These are phyloP conservation scores for Monoplex corrugatus DNA, from an alignment of 2,888 invertebrate species.

Conservation along the genomic window DNA sequence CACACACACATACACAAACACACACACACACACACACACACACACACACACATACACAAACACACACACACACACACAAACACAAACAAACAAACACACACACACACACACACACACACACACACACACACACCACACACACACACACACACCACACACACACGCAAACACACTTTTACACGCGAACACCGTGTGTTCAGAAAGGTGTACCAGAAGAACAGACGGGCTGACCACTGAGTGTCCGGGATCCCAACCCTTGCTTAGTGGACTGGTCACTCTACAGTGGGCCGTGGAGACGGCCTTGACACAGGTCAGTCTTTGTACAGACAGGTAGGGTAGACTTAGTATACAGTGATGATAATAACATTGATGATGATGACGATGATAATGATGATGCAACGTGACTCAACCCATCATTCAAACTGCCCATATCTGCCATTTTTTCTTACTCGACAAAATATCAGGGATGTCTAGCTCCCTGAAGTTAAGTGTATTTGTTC, in stretches of 20 bases:
- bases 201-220: conserved; percentile 4
- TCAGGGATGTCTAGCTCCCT: no score
- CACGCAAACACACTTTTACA: not conserved
- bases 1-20: no score
- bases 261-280: conserved; percentile 39
- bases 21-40: not conserved
- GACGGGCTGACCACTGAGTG: conserved; percentile 40
- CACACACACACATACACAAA: not conserved
- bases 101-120: not conserved
- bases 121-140: not conserved
- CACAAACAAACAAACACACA: no score
- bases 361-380: no score
- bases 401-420: no score
- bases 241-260: conserved; percentile 41
- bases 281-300: conserved; percentile 44
- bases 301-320: conserved; percentile 43
- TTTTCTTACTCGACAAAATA: no score
- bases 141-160: not conserved
- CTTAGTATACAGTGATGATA: no score
- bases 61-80: not conserved
- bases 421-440: no score
- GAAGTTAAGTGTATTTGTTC: no score
- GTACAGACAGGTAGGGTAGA: no score
- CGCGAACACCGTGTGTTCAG: conserved; percentile 25
- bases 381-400: no score